Conservation (phyloP, 2,797 vertebrate genomes). For the Poeciliopsis turneri region DNA sequence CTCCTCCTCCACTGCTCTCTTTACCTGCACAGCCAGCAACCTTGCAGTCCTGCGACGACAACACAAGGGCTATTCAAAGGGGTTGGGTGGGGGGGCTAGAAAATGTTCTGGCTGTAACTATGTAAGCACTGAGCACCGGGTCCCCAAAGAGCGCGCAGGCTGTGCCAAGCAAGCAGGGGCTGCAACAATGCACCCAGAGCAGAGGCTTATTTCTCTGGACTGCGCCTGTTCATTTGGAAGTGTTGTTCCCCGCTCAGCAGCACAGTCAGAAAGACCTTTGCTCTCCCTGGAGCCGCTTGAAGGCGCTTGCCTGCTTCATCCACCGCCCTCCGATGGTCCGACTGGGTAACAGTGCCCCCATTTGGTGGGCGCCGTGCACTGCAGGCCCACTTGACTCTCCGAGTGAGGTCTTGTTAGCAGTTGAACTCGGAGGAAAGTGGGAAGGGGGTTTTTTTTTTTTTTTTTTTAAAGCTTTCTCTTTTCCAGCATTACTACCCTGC, state of each 20-base stretch:
- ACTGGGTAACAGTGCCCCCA: slow-evolving; percentile 83
- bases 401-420: slow-evolving; percentile 49
- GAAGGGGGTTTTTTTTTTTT: slow-evolving; percentile 20
- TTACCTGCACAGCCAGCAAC: slow-evolving; percentile 60
- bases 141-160: slow-evolving; percentile 66
- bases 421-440: slow-evolving; percentile 53
- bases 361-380: slow-evolving; percentile 58
- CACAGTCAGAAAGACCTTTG: slow-evolving; percentile 75
- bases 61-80: slow-evolving; percentile 59
- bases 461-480: slow-evolving; percentile 1
- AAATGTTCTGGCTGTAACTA: slow-evolving; percentile 68
- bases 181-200: slow-evolving; percentile 72
- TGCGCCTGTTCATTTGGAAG: slow-evolving; percentile 80
- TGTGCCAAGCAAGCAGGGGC: slow-evolving; percentile 65
- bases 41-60: slow-evolving; percentile 49
- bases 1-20: slow-evolving; percentile 37
- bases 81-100: slow-evolving; percentile 27
- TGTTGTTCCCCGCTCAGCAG: slow-evolving; percentile 77
- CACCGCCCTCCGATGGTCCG: slow-evolving; percentile 25
- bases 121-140: slow-evolving; percentile 63
- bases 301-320: slow-evolving; percentile 54
- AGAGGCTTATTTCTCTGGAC: slow-evolving; percentile 75
- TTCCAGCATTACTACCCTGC: slow-evolving; percentile 36
- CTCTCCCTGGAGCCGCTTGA: slow-evolving; percentile 64
- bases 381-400: slow-evolving; percentile 41